Evolutionary conservation across 2,113 vertebrate genomes (phyloP), one percentile per base, ranked within the genome.

Genomic region (Eulemur rufifrons): DNA sequence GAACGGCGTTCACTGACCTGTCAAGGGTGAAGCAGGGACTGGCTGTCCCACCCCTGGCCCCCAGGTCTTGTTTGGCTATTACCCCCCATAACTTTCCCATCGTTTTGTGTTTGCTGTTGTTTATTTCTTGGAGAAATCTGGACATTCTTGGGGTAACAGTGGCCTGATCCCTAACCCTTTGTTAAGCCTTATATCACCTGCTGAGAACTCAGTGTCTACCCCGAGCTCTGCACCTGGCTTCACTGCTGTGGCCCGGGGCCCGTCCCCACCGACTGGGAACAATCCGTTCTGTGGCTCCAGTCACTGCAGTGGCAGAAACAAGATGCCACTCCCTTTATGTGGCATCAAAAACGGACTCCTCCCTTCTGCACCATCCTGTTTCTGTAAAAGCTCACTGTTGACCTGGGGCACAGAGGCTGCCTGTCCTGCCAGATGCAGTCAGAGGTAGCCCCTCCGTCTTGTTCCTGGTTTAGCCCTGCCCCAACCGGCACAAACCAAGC

Each of bases 71-170:
- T 21, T 6, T 9, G 50, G 12, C 4, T 25, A 29, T 6, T 25
- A 1, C 14, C 27, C 5, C 0, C 59, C 18, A 8, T 10, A 17
- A 0, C 1, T 25, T 37, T 10, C 2, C 32, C 76, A 1, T 37
- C 0, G 15, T n/a, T 17, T 20, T 1, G 9, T 32, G 11, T 2
- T 54, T n/a, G 11, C 1, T 39, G 18, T 0, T 34, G 45, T 1
- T 61, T 8, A 5, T 23, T 61, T 76, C 89, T 34, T 5, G 5
- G 71, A 39, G 50, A 81, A 52, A 20, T 23, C 50, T 3, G 9
- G 29, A 25, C 3, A 18, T 71, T 39, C 14, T 11, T 29, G 39
- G 25, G 25, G 29, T 45, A 25, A 18, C 0, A 4, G 1, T 10
- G 18, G 59, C 80, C 34, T 21, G 5, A 0, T 4, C 8, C 56